Evolutionary conservation across 2,113 vertebrate species (phyloP).

Genomic region (Probosciger aterrimus): DNA sequence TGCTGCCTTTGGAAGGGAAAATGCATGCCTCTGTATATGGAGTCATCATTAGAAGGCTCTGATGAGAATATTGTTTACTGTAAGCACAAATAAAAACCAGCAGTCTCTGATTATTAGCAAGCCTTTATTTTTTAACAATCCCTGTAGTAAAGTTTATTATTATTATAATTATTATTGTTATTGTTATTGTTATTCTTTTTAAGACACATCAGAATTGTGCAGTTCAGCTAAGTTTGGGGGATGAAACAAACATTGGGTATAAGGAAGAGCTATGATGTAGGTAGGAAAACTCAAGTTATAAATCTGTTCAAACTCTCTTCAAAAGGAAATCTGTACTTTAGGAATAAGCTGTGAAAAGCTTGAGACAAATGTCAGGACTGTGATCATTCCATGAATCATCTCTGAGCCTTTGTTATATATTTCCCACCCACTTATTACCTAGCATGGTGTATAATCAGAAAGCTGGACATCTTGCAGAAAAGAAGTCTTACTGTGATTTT

Average conservation of each 20-base stretch:
- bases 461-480: slow-evolving; percentile 11
- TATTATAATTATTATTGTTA: not conserved
- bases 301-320: not conserved
- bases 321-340: slow-evolving; percentile 28
- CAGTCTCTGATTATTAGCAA: not conserved
- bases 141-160: not conserved
- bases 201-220: not conserved
- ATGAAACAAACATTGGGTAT: slow-evolving; percentile 15
- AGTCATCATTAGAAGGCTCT: not conserved
- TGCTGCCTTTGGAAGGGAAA: not conserved
- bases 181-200: not conserved
- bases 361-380: slow-evolving; percentile 24
- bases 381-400: slow-evolving; percentile 14
- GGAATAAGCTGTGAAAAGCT: slow-evolving; percentile 39
- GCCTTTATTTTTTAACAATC: not conserved
- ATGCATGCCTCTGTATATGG: not conserved
- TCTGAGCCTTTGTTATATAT: slow-evolving; percentile 2
- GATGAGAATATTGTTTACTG: not conserved
- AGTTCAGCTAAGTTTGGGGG: not conserved
- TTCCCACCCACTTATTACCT: not conserved
- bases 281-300: slow-evolving; percentile 28
- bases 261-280: not conserved
- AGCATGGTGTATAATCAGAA: not conserved
- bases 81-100: not conserved
- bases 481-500: slow-evolving; percentile 43